Evolutionary conservation across 1,140 invertebrate species (phyloP).

Genomic region (Asbolus verrucosus): DNA sequence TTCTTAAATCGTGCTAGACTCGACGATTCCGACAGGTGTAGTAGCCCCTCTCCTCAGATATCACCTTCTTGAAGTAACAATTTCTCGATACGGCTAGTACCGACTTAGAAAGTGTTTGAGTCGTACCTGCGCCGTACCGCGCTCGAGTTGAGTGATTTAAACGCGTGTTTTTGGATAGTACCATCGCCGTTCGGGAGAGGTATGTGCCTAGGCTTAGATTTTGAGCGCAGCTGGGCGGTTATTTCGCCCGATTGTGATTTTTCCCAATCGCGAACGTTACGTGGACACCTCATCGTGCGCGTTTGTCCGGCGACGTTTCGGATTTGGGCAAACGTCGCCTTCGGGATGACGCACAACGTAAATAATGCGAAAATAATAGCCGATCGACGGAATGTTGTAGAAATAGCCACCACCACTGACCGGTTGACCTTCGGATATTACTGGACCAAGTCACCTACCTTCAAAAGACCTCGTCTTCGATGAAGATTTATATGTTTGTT

Average conservation of each 20-base stretch:
- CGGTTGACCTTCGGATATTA: constrained; percentile 40
- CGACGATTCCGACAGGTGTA: constrained; percentile 6
- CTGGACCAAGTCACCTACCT: constrained; percentile 31
- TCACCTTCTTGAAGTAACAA: constrained; percentile 26
- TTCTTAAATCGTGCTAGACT: constrained; percentile 18
- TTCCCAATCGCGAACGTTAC: neutral
- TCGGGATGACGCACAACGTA: constrained; percentile 21
- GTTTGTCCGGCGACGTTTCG: too few relatives aligned
- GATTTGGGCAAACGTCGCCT: neutral
- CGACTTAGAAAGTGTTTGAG: constrained; percentile 30
- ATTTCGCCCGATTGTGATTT: too few relatives aligned
- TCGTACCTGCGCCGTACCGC: constrained; percentile 16
- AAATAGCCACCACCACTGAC: constrained; percentile 15
- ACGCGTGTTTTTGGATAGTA: neutral
- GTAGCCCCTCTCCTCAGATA: constrained; percentile 29
- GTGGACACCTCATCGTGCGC: too few relatives aligned
- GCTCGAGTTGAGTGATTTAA: too few relatives aligned
- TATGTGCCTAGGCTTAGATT: constrained; percentile 2
- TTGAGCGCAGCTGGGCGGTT: too few relatives aligned
- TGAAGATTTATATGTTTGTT: constrained; percentile 24
- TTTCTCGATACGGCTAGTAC: constrained; percentile 33
- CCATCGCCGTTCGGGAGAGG: neutral
- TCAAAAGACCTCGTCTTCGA: constrained; percentile 39
- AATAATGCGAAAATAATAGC: constrained; percentile 3
- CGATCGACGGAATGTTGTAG: constrained; percentile 35